A percentile compares a stretch with the other conserved stretches of the same genome.
These are phyloP conservation scores for Styela plicata DNA, from an alignment of 23 tunicate genomes.

Conservation along the genomic window DNA sequence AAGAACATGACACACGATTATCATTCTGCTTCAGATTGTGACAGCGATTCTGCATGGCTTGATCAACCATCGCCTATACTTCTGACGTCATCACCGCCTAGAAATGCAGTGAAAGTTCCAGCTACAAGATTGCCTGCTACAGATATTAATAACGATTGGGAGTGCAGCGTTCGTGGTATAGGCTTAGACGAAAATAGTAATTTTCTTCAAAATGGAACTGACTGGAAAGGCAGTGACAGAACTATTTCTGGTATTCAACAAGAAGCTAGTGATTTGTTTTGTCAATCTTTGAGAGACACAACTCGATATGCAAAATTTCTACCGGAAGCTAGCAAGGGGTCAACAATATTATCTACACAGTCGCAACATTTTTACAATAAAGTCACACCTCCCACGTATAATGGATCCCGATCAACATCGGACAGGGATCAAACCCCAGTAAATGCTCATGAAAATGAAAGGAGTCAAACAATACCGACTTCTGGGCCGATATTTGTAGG, in stretches of 20 bases:
- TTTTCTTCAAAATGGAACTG: not conserved
- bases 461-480: not conserved
- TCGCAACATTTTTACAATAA: not conserved
- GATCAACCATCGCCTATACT: constrained; percentile 5
- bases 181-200: not conserved
- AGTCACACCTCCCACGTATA: not conserved
- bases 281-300: not conserved
- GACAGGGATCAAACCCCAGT: not conserved
- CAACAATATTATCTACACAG: not conserved
- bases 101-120: constrained; percentile 14
- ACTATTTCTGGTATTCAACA: not conserved
- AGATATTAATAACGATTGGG: not conserved
- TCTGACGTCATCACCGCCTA: constrained; percentile 5
- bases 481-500: constrained; percentile 9
- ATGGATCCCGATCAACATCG: not conserved
- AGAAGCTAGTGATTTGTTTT: constrained; percentile 10
- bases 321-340: not conserved
- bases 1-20: constrained; percentile 9
- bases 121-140: not conserved
- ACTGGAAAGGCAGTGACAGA: not conserved
- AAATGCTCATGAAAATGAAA: not conserved
- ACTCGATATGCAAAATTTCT: not conserved
- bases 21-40: not conserved
- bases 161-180: not conserved
- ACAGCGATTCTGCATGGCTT: not conserved